Conservation (phyloP, 2,888 invertebrate species). For the Schizaphis graminum region DNA sequence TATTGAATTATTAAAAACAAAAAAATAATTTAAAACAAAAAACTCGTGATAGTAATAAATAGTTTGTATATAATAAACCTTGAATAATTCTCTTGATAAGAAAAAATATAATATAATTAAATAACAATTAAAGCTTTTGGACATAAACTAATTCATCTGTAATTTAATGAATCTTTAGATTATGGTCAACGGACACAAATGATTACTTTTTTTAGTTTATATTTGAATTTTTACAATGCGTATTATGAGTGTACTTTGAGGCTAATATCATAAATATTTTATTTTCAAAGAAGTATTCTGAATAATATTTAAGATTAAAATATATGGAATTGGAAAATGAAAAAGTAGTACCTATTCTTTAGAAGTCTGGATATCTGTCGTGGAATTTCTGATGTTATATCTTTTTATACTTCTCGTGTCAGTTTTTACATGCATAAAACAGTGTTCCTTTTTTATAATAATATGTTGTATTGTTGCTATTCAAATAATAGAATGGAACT, state of each 20-base stretch:
- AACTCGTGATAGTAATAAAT: neutral
- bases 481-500: neutral
- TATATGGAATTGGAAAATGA: neutral
- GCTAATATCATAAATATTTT: neutral
- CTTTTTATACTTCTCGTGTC: neutral
- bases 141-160: neutral
- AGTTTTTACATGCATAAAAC: neutral
- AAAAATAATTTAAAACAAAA: neutral
- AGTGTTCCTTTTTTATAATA: neutral
- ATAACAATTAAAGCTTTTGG: too few species aligned
- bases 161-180: neutral
- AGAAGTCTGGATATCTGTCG: neutral
- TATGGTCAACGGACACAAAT: neutral
- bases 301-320: neutral
- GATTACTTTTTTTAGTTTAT: neutral
- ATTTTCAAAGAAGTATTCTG: neutral
- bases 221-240: neutral
- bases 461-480: neutral
- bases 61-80: neutral
- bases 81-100: too few species aligned
- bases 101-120: too few species aligned
- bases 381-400: neutral
- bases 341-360: neutral
- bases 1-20: neutral
- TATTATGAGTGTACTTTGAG: neutral